Conservation (phyloP, 1,140 invertebrate species). For the Eumeta japonica region DNA sequence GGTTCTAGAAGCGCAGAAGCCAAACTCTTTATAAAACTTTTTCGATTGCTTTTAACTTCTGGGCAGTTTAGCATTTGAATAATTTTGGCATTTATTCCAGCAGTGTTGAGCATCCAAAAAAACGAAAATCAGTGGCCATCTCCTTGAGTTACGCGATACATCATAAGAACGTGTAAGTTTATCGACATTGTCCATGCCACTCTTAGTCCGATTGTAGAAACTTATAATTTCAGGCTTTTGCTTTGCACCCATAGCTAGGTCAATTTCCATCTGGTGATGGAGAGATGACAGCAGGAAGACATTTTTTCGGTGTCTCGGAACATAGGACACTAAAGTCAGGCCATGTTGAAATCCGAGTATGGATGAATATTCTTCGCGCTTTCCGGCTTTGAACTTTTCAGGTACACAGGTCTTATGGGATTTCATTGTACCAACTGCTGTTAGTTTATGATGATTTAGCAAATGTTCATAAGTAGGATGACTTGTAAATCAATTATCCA, state of each 20-base stretch:
- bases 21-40: conserved; percentile 3
- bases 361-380: conserved; percentile 7
- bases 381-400: conserved; percentile 3
- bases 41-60: background rate
- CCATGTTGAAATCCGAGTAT: conserved; percentile 12
- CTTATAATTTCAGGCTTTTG: no score
- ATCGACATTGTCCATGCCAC: no score
- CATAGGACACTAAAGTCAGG: conserved; percentile 14
- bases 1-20: background rate
- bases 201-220: no score
- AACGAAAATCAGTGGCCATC: no score
- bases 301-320: conserved; percentile 19
- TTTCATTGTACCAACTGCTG: conserved; percentile 21
- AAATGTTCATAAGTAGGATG: conserved; percentile 13
- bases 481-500: conserved; percentile 28
- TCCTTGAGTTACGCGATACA: no score
- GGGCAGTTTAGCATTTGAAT: conserved; percentile 10
- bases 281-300: conserved; percentile 20
- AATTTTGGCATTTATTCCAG: conserved; percentile 12
- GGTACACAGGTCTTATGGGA: conserved; percentile 18
- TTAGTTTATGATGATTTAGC: no score
- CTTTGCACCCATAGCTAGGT: conserved; percentile 3
- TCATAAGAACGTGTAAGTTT: no score
- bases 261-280: conserved; percentile 14
- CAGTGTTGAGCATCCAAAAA: no score